Conservation (phyloP, 2,888 invertebrate genomes). For the Leucoptera coffeella region DNA sequence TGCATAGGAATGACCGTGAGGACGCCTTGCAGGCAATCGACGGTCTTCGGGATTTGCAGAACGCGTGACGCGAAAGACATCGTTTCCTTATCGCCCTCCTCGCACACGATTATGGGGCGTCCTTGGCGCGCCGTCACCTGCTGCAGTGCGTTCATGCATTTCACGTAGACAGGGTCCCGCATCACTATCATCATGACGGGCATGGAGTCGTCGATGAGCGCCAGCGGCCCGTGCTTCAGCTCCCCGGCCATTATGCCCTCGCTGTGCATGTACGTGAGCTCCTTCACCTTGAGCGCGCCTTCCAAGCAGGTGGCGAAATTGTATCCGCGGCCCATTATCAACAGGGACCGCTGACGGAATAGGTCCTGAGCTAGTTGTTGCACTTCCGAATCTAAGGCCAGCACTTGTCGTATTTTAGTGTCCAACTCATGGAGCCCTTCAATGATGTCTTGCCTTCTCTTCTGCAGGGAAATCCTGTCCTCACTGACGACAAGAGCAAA, state of each 20-base stretch:
- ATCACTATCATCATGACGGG: slow-evolving; percentile 98
- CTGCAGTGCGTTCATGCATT: slow-evolving; percentile 98
- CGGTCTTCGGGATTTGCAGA: slow-evolving; percentile 89
- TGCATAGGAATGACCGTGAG: slow-evolving; percentile 99
- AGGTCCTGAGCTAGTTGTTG: slow-evolving; percentile 82
- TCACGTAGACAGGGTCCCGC: slow-evolving; percentile 90
- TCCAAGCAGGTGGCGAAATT: slow-evolving; percentile 99
- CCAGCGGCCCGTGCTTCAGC: slow-evolving; percentile 96
- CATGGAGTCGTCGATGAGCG: slow-evolving; percentile 95
- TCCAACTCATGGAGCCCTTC: slow-evolving; percentile 80
- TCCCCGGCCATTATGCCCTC: slow-evolving; percentile 99
- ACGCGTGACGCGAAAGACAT: slow-evolving; percentile 67
- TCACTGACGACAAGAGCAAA: slow-evolving; percentile 98
- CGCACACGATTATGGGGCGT: slow-evolving; percentile 90
- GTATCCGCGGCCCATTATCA: slow-evolving; percentile 98
- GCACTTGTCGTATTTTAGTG: slow-evolving; percentile 82
- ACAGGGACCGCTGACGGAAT: slow-evolving; percentile 86
- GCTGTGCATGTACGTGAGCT: slow-evolving; percentile 99
- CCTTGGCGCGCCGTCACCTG: slow-evolving; percentile 94
- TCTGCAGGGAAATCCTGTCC: slow-evolving; percentile 88
- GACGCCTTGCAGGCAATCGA: slow-evolving; percentile 94
- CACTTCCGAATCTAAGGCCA: slow-evolving; percentile 82
- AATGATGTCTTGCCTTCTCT: slow-evolving; percentile 84
- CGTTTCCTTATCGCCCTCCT: slow-evolving; percentile 88
- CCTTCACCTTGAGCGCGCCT: slow-evolving; percentile 97